Evolutionary conservation across 2,797 vertebrate genomes (phyloP).

Genomic region (Ispidina picta): DNA sequence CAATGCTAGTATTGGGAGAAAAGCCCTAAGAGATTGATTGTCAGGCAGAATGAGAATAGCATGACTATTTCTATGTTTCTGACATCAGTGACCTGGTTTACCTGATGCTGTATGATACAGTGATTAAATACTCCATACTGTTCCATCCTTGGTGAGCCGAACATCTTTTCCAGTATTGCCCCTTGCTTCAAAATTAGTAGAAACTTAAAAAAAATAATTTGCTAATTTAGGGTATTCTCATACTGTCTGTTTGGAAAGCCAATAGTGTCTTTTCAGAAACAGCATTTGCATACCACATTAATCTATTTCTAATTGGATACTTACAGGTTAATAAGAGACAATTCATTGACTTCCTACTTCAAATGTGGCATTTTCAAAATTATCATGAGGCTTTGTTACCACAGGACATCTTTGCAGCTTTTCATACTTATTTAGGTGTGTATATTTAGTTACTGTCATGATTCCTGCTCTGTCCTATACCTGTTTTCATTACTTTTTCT

Average conservation of each 20-base stretch:
- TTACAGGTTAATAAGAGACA: not conserved
- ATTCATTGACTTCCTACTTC: not conserved
- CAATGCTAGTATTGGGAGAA: not conserved
- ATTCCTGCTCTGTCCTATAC: not conserved
- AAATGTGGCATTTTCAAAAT: not conserved
- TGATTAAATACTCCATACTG: not conserved
- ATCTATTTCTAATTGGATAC: not conserved
- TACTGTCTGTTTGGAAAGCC: not conserved
- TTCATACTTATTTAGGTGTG: not conserved
- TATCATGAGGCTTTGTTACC: not conserved
- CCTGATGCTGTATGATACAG: not conserved
- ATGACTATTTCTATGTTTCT: slow-evolving; percentile 25
- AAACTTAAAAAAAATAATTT: not conserved
- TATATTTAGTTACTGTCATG: not conserved
- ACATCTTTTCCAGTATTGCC: not conserved
- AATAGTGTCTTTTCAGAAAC: not conserved
- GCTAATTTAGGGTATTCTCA: not conserved
- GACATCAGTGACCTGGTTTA: slow-evolving; percentile 18
- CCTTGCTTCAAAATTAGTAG: not conserved
- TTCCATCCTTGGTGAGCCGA: not conserved
- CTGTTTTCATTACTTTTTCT: not conserved
- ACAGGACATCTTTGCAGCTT: not conserved
- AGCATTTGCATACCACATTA: not conserved
- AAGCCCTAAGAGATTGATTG: not conserved
- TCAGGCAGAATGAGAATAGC: not conserved